Evolutionary conservation across 2,888 invertebrate genomes (phyloP).

Genomic region (Punctoribates punctum): DNA sequence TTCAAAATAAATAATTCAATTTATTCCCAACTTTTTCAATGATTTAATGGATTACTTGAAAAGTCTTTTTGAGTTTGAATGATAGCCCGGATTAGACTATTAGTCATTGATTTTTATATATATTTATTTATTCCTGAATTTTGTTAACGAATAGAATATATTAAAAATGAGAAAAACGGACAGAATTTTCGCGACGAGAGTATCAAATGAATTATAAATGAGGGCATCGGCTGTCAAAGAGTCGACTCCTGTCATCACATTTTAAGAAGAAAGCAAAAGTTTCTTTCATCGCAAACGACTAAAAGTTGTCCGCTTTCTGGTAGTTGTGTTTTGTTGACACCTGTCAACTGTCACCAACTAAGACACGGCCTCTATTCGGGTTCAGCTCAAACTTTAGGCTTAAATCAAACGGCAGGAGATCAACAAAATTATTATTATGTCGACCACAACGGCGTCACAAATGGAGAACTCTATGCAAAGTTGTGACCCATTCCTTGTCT

Average conservation of each 20-base stretch:
- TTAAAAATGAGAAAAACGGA: too few species aligned
- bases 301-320: neutral
- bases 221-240: neutral
- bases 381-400: neutral
- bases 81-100: too few species aligned
- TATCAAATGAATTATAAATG: slow-evolving; percentile 23
- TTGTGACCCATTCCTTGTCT: neutral
- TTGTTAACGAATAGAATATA: too few species aligned
- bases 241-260: too few species aligned
- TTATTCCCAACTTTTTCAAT: too few species aligned
- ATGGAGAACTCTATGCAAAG: neutral
- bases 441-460: slow-evolving; percentile 9
- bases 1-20: too few species aligned
- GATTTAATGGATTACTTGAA: too few species aligned
- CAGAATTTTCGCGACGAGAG: neutral
- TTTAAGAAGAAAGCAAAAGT: neutral
- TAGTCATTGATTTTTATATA: too few species aligned
- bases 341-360: slow-evolving; percentile 21
- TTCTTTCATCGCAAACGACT: neutral
- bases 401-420: neutral
- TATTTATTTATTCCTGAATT: too few species aligned
- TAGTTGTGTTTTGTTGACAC: neutral
- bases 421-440: slow-evolving; percentile 3
- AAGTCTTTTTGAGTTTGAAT: too few species aligned
- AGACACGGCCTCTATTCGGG: neutral